Percentiles rank a stretch among this genome's conserved stretches.
phyloP scores from a whole-genome alignment of 2,888 invertebrate species.

The Drosophila aldrichi region DNA sequence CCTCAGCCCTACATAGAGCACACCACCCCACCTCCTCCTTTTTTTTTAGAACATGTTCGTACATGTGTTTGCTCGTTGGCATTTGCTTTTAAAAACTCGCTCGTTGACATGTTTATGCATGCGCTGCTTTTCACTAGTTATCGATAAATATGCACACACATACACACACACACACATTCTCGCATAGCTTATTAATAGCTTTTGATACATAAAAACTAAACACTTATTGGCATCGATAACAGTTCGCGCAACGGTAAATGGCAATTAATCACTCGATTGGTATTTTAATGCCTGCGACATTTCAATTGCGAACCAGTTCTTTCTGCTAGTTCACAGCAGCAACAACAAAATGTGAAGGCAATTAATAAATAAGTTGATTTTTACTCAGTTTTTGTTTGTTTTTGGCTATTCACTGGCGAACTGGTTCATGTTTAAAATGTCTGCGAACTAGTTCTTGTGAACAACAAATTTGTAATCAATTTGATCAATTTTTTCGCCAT shows the following conservation, averaged over 20 bases:
- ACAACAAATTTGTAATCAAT: not conserved
- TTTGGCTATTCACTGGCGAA: not conserved
- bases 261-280: constrained; percentile 50
- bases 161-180: constrained; percentile 4
- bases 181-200: constrained; percentile 31
- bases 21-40: too few relatives aligned
- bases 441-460: constrained; percentile 15
- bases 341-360: constrained; percentile 3
- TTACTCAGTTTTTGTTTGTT: not conserved
- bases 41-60: not conserved
- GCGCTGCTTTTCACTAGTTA: constrained; percentile 35
- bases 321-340: constrained; percentile 2
- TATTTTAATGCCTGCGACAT: constrained; percentile 39
- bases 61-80: constrained; percentile 70
- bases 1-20: not conserved
- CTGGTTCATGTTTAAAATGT: constrained; percentile 4
- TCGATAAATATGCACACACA: constrained; percentile 42
- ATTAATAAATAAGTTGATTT: constrained; percentile 16
- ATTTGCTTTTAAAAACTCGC: constrained; percentile 46
- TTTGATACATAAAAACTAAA: constrained; percentile 36
- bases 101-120: constrained; percentile 52
- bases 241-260: constrained; percentile 39
- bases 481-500: not conserved
- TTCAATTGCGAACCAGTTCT: constrained; percentile 44
- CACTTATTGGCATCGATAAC: constrained; percentile 44